These are phyloP conservation scores for Echiichthys vipera DNA, from an alignment of 2,797 vertebrate genomes.

Conservation along the genomic window DNA sequence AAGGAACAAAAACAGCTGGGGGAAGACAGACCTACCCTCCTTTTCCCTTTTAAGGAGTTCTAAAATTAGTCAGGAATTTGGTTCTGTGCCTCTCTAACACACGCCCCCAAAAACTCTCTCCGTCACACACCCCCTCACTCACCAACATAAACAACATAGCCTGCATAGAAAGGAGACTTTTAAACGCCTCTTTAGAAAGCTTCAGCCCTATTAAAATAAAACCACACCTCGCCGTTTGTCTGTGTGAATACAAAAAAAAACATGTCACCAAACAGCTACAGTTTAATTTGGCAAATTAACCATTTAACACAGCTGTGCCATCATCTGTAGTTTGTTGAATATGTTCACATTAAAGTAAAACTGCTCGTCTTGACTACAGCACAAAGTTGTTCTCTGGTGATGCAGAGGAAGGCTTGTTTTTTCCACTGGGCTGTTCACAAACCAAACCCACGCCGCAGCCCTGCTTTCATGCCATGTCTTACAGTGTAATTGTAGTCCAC, in stretches of 20 bases:
- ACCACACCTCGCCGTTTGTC: constrained; percentile 28
- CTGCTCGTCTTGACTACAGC: not conserved
- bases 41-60: constrained; percentile 84
- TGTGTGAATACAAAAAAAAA: constrained; percentile 40
- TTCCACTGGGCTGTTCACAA: constrained; percentile 34
- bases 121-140: constrained; percentile 57
- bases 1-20: constrained; percentile 63
- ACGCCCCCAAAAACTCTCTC: constrained; percentile 69
- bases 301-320: not conserved
- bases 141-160: constrained; percentile 76
- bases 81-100: constrained; percentile 72
- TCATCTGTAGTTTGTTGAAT: constrained; percentile 1
- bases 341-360: not conserved
- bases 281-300: not conserved
- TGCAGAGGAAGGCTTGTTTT: constrained; percentile 33
- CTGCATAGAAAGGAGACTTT: constrained; percentile 52
- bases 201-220: constrained; percentile 6
- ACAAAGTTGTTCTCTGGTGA: constrained; percentile 2
- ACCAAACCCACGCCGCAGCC: constrained; percentile 8
- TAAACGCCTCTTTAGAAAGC: constrained; percentile 45
- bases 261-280: not conserved
- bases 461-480: constrained; percentile 11
- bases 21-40: constrained; percentile 66
- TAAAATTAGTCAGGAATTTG: constrained; percentile 85
- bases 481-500: constrained; percentile 28